Evolutionary conservation across 2,113 vertebrate species (phyloP).

Genomic region (Scopus umbretta): DNA sequence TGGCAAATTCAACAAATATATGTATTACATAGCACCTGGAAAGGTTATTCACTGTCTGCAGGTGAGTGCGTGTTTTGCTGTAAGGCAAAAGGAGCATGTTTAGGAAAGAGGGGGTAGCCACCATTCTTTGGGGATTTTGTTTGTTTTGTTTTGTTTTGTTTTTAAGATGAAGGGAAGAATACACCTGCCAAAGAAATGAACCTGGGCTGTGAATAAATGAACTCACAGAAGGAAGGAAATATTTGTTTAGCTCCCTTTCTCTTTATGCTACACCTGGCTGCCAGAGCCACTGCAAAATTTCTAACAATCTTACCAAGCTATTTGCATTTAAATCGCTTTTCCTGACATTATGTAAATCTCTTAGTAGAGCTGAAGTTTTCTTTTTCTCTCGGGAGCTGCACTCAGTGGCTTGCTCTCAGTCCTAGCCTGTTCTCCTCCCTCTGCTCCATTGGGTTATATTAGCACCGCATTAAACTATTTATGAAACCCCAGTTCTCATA

Average conservation of each 20-base stretch:
- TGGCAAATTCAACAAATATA: background rate
- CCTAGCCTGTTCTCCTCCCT: background rate
- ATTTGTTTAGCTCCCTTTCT: slow-evolving; percentile 54
- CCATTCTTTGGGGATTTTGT: background rate
- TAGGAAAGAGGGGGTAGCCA: background rate
- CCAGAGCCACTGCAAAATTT: slow-evolving; percentile 43
- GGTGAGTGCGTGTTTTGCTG: background rate
- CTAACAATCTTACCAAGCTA: slow-evolving; percentile 43
- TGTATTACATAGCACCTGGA: background rate
- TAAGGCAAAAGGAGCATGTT: background rate
- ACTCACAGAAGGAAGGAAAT: slow-evolving; percentile 33
- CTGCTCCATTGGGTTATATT: background rate
- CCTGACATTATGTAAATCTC: slow-evolving; percentile 70
- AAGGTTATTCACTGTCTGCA: background rate
- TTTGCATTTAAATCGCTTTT: slow-evolving; percentile 78
- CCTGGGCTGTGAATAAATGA: slow-evolving; percentile 5
- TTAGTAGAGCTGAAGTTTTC: slow-evolving; percentile 52
- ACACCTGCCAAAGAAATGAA: slow-evolving; percentile 45
- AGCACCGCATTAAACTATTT: background rate
- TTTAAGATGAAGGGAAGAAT: background rate
- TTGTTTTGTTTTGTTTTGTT: background rate
- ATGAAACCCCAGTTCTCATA: background rate
- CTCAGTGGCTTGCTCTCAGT: background rate
- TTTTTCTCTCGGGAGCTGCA: slow-evolving; percentile 4
- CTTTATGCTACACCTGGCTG: slow-evolving; percentile 56